phyloP scores from a whole-genome alignment of 2,797 vertebrate species.

The Sphaeramia orbicularis region DNA sequence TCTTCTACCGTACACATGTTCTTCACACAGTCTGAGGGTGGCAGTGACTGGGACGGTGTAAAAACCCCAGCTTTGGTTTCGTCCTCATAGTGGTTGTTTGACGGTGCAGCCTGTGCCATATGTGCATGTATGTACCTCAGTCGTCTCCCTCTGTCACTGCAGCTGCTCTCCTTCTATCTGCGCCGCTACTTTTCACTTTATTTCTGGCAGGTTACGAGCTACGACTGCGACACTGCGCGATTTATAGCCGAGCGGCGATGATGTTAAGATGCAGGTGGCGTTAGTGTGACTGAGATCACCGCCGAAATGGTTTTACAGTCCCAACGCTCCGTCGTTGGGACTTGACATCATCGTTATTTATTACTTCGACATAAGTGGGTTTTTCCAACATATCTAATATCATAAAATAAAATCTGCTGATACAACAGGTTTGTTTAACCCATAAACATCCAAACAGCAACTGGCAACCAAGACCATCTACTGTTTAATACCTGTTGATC shows the following conservation, averaged over 20 bases:
- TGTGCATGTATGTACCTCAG: conserved; percentile 65
- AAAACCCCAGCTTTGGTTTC: conserved; percentile 62
- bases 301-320: conserved; percentile 8
- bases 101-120: conserved; percentile 66
- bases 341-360: too few species aligned
- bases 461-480: too few species aligned
- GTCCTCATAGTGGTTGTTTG: conserved; percentile 65
- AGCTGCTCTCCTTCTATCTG: conserved; percentile 62
- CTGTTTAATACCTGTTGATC: too few species aligned
- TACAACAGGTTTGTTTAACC: too few species aligned
- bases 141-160: conserved; percentile 53
- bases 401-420: too few species aligned
- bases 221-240: conserved; percentile 29
- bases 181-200: conserved; percentile 37
- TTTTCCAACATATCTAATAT: too few species aligned
- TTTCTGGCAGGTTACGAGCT: conserved; percentile 37
- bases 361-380: too few species aligned
- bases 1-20: conserved; percentile 1
- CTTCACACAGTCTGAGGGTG: conserved; percentile 7
- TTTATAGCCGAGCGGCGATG: conserved; percentile 31
- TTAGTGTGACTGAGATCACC: conserved; percentile 38
- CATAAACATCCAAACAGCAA: too few species aligned
- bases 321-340: too few species aligned
- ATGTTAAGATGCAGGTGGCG: conserved; percentile 55
- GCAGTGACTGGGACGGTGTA: conserved; percentile 55